A percentile compares a stretch with the other conserved stretches of the same genome.
Evolutionary conservation across 2,797 vertebrate species (phyloP).

Genomic region (Dendrocincla tyrannina): DNA sequence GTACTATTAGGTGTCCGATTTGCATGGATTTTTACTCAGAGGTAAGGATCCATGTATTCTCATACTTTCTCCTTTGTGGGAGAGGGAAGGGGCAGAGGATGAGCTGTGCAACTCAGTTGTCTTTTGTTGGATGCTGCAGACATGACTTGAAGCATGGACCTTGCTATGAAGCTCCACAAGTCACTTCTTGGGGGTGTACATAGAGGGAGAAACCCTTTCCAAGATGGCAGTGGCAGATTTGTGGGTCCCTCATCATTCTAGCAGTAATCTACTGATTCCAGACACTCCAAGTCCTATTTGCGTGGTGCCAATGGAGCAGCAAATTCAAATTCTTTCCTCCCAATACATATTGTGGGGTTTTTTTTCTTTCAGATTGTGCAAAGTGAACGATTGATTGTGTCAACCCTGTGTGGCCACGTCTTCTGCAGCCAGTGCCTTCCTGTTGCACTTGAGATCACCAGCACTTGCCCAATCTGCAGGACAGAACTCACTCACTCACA

Average conservation of each 20-base stretch:
- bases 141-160: neutral
- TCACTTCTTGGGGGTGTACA: neutral
- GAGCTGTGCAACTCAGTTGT: neutral
- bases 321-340: neutral
- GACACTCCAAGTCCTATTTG: neutral
- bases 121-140: neutral
- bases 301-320: neutral
- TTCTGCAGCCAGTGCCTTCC: neutral
- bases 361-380: neutral
- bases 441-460: accelerated
- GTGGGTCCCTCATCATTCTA: neutral
- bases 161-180: neutral
- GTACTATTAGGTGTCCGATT: accelerated
- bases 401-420: neutral
- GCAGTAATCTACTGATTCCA: neutral
- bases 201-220: neutral
- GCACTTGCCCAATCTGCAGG: neutral
- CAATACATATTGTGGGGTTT: neutral
- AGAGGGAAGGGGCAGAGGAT: neutral
- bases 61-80: neutral
- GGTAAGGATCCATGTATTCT: neutral
- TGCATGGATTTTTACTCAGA: neutral
- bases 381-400: accelerated
- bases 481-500: accelerated
- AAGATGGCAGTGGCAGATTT: too few relatives aligned